phyloP scores from a whole-genome alignment of 2,888 invertebrate species.

The Noctua pronuba region DNA sequence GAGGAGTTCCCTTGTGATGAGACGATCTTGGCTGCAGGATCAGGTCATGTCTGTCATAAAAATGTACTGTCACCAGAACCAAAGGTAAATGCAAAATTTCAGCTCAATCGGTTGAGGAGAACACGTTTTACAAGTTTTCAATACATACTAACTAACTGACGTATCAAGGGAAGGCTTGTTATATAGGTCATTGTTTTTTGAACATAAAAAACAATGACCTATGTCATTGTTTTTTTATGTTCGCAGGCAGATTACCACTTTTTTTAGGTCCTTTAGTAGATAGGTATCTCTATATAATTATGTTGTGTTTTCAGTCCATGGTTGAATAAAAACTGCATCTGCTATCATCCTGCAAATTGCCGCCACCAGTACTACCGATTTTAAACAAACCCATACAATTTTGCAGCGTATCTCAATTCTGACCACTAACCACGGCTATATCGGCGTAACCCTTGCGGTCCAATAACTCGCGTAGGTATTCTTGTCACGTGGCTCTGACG shows the following conservation, averaged over 20 bases:
- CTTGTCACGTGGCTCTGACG: constrained; percentile 72
- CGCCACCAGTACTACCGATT: not conserved
- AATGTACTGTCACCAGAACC: not conserved
- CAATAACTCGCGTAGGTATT: constrained; percentile 64
- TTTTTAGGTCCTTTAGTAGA: too few relatives aligned
- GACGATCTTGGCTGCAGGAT: too few relatives aligned
- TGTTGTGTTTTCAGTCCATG: not conserved
- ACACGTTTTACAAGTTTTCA: too few relatives aligned
- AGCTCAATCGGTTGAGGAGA: too few relatives aligned
- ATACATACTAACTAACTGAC: too few relatives aligned
- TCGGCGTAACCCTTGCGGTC: constrained; percentile 50
- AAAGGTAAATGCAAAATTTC: not conserved
- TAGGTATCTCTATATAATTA: not conserved
- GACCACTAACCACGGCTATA: constrained; percentile 30
- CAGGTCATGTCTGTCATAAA: not conserved
- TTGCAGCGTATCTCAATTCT: constrained; percentile 25
- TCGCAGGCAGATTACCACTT: too few relatives aligned
- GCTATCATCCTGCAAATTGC: not conserved
- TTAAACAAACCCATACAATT: not conserved
- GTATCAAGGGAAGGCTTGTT: too few relatives aligned
- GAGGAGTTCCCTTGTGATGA: not conserved
- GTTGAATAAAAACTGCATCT: not conserved
- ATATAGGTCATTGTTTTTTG: too few relatives aligned
- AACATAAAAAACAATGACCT: too few relatives aligned
- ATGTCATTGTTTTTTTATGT: too few relatives aligned